phyloP scores from a whole-genome alignment of 2,113 vertebrate species.

The Neomonachus schauinslandi region DNA sequence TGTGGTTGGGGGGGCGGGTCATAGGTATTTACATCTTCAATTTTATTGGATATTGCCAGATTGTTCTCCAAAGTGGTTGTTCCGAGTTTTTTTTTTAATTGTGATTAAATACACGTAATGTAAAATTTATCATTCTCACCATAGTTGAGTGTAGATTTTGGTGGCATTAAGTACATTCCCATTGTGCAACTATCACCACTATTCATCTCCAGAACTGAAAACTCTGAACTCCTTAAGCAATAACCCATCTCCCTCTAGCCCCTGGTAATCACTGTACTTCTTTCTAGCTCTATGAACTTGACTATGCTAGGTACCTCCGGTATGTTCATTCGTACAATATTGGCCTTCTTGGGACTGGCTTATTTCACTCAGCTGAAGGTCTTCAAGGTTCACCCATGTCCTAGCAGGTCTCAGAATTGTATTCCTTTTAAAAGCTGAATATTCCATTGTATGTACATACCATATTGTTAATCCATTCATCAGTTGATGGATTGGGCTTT shows the following conservation, averaged over 20 bases:
- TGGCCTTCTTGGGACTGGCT: neutral
- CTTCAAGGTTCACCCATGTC: neutral
- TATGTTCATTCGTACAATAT: neutral
- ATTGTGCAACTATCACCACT: neutral
- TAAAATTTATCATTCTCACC: neutral
- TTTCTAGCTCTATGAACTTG: neutral
- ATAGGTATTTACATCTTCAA: neutral
- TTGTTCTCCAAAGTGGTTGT: neutral
- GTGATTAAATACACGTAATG: neutral
- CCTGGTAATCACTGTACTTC: neutral
- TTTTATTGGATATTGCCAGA: neutral
- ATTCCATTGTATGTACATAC: neutral
- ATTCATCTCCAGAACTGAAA: neutral
- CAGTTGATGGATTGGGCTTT: neutral
- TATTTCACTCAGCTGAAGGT: neutral
- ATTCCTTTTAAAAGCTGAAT: neutral
- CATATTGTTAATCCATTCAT: neutral
- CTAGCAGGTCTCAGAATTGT: neutral
- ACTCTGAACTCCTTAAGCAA: too few species aligned
- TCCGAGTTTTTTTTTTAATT: neutral
- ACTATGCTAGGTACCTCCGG: neutral
- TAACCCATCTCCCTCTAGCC: neutral
- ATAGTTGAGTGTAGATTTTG: neutral
- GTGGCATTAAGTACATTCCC: neutral
- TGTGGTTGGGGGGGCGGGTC: neutral